Conservation (phyloP, 2,888 invertebrate genomes). For the Pilophorus perplexus region DNA sequence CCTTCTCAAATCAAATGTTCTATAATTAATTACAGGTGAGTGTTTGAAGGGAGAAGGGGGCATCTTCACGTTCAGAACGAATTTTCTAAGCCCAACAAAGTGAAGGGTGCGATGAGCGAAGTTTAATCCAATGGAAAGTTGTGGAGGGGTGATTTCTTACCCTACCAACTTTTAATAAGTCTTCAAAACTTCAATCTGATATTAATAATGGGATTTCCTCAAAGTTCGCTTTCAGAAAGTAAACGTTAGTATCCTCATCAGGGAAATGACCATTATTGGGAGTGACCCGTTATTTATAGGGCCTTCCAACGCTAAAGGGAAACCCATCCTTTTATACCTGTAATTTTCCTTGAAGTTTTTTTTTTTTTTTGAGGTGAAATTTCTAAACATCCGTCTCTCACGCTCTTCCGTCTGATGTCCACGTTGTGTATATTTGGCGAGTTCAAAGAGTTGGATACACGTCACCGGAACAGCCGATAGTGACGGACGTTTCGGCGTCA, state of each 20-base stretch:
- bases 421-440: too few species aligned
- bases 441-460: too few species aligned
- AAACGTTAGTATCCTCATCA: conserved; percentile 6
- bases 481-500: too few species aligned
- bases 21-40: conserved; percentile 24
- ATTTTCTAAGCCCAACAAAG: conserved; percentile 18
- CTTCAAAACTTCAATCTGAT: conserved; percentile 28
- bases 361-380: too few species aligned
- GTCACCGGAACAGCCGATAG: too few species aligned
- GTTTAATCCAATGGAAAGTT: conserved; percentile 28
- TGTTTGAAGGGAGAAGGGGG: not conserved
- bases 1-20: too few species aligned
- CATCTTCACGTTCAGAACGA: conserved; percentile 16
- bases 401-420: too few species aligned
- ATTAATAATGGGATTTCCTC: conserved; percentile 12
- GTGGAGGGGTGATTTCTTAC: conserved; percentile 12
- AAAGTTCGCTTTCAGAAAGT: conserved; percentile 3
- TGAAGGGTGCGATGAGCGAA: conserved; percentile 15
- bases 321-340: too few species aligned
- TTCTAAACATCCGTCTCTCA: too few species aligned
- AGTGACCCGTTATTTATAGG: too few species aligned
- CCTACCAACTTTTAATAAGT: conserved; percentile 18
- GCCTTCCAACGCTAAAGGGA: too few species aligned
- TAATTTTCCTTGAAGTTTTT: too few species aligned
- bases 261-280: conserved; percentile 13